Base-by-base conservation (phyloP, 30 jellyfish, hydroid and myxozoan genomes). In the Phacellophora camtschatica region DNA sequence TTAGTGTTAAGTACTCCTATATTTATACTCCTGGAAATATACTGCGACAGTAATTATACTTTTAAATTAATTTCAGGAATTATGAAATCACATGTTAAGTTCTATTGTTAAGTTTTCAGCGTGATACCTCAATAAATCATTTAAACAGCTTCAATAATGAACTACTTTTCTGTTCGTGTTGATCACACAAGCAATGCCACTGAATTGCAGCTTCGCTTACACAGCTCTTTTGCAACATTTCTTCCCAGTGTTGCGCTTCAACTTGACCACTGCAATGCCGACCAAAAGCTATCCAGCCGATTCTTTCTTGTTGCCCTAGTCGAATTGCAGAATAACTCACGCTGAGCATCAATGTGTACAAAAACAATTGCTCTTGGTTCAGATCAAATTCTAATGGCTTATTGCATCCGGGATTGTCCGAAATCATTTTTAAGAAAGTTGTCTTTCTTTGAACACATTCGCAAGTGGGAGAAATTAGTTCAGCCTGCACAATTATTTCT, bases 231-330 rank as follows among this genome's bases (percentile, higher is more conserved):
- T 90, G 88, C 41, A 92, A 72, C 98, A 92, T 92, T 25, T 85
- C 90, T 50, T 92, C 98, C 98, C 98, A 92, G 67, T 92, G 98
- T 74, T 86, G 95, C 0, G 98, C 96, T 68, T 92, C 98, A 23
- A 92, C 95, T 55, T 92, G 98, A 45, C 98, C 98, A 50, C 98
- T 92, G 72, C 97, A 84, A 23, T 86, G 91, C 46, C 97, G 48
- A 10, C 98, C 98, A 71, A 92, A 92, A 18, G 98, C 90, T 49
- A 92, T 92, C 98, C 98, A 92, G 13, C 98, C 98, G 28, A 92
- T 92, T 56, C 94, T 92, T 77, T 92, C 98, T 76, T 92, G 98
- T 59, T 84, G 97, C 49, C 85, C 90, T 95, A 95, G 80, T 30
- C 98, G 90, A 29, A 80, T 74, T 27, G 98, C 97, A 3, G 98